phyloP scores from a whole-genome alignment of 2,888 invertebrate genomes.

The Eupithecia insigniata region DNA sequence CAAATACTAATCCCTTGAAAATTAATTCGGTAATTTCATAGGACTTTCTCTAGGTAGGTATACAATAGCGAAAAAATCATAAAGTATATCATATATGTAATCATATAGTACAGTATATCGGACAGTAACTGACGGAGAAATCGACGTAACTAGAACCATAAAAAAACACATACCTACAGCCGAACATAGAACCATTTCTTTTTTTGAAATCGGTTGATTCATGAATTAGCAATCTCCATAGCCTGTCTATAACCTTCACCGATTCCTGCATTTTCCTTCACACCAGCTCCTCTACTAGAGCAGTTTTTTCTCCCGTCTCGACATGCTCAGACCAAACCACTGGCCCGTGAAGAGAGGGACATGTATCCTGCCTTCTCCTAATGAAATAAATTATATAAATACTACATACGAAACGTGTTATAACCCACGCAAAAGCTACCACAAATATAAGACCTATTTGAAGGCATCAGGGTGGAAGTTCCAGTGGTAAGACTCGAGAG shows the following conservation, averaged over 20 bases:
- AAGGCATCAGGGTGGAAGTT: conserved; percentile 40
- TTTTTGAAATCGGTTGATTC: no score
- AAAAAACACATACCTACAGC: no score
- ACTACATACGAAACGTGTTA: conserved; percentile 49
- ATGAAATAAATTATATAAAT: conserved; percentile 77
- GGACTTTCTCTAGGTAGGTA: no score
- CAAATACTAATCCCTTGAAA: no score
- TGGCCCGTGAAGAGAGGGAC: conserved; percentile 83
- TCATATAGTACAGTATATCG: no score
- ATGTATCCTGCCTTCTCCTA: conserved; percentile 82
- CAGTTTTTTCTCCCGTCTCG: conserved; percentile 75
- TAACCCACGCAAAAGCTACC: conserved; percentile 21
- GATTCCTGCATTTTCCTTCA: neutral
- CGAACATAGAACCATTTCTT: no score
- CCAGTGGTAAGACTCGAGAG: conserved; percentile 49
- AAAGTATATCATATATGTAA: no score
- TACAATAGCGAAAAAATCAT: no score
- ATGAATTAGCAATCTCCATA: neutral
- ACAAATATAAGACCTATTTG: conserved; percentile 39
- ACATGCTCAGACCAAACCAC: conserved; percentile 71
- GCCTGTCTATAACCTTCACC: conserved; percentile 18
- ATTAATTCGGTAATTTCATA: no score
- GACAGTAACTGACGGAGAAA: no score
- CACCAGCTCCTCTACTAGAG: conserved; percentile 47
- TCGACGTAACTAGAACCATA: no score